Conservation (phyloP, 2,888 invertebrate species). For the Tridacna crocea region DNA sequence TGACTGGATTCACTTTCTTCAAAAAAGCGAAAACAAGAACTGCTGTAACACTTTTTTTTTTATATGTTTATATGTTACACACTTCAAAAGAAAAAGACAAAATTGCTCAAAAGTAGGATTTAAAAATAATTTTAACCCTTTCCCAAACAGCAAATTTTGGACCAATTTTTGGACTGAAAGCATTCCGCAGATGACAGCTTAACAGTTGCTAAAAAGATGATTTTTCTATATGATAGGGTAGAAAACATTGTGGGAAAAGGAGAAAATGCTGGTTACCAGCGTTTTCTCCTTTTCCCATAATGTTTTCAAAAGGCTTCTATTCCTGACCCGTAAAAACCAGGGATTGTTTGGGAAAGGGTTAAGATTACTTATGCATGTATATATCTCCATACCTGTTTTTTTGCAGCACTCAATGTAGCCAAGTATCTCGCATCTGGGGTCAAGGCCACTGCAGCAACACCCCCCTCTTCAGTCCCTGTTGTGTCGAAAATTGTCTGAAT, state of each 20-base stretch:
- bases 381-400: constrained; percentile 73
- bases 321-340: no score
- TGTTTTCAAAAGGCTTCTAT: no score
- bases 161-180: no score
- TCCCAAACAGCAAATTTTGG: no score
- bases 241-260: not conserved
- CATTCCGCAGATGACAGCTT: no score
- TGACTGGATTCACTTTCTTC: no score
- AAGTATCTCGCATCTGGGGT: constrained; percentile 84
- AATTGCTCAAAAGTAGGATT: not conserved
- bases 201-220: no score
- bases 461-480: constrained; percentile 77
- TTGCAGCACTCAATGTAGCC: constrained; percentile 82
- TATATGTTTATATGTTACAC: no score
- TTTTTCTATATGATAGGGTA: no score
- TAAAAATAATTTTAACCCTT: not conserved
- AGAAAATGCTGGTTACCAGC: not conserved
- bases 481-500: constrained; percentile 84
- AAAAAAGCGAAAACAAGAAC: no score
- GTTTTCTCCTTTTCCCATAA: not conserved
- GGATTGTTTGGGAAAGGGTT: not conserved
- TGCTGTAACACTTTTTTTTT: no score
- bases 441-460: constrained; percentile 82
- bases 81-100: not conserved
- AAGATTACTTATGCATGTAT: not conserved